Conservation (phyloP, 2,888 invertebrate species). For the Eupithecia vulgata region DNA sequence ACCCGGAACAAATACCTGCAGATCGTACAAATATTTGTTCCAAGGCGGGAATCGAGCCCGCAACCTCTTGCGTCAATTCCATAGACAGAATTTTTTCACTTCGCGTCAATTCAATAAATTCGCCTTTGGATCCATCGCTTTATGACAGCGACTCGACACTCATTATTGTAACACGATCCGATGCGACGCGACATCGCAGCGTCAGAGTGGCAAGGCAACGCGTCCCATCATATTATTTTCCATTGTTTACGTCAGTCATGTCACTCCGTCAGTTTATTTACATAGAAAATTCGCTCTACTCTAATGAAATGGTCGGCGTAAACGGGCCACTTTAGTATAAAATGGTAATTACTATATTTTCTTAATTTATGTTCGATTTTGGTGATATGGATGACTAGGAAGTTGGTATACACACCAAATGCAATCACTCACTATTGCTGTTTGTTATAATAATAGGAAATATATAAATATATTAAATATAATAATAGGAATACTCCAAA, state of each 20-base stretch:
- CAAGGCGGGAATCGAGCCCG: too few species aligned
- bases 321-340: background rate
- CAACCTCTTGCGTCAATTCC: too few species aligned
- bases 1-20: too few species aligned
- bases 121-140: too few species aligned
- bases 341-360: background rate
- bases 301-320: slow-evolving; percentile 9
- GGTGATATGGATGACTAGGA: background rate
- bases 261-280: slow-evolving; percentile 8
- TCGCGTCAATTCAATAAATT: too few species aligned
- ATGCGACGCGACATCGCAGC: background rate
- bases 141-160: background rate
- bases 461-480: too few species aligned
- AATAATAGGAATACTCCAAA: background rate
- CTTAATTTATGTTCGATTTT: background rate
- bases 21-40: too few species aligned
- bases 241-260: background rate
- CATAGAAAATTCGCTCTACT: slow-evolving; percentile 18
- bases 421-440: background rate
- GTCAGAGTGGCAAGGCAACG: background rate
- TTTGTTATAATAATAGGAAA: too few species aligned
- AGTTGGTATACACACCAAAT: too few species aligned
- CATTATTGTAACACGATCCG: background rate
- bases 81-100: too few species aligned
- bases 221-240: background rate